Percentiles rank a stretch among this genome's conserved stretches.
Conservation (phyloP, 2,888 invertebrate species). For the Drosophila melanosoma region DNA sequence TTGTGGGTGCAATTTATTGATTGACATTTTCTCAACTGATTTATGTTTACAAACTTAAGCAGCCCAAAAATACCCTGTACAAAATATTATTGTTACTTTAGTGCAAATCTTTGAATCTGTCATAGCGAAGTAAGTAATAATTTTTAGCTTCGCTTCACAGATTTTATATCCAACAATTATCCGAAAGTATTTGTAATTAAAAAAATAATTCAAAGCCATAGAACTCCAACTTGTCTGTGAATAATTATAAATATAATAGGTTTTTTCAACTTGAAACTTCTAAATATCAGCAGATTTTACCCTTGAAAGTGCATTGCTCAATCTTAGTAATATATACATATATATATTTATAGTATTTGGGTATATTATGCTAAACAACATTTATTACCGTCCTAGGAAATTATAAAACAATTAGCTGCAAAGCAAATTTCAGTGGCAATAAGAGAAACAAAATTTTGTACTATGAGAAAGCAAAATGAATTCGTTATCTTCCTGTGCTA, state of each 20-base stretch:
- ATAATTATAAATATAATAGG: not conserved
- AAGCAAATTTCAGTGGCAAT: not conserved
- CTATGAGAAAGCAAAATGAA: not conserved
- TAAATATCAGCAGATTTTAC: not conserved
- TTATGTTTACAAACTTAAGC: not conserved
- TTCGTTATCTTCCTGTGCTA: not conserved
- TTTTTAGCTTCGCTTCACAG: not conserved
- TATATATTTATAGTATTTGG: too few species aligned
- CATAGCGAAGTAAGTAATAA: not conserved
- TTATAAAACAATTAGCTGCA: too few species aligned
- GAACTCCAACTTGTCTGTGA: not conserved
- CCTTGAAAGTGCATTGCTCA: not conserved
- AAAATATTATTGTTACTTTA: not conserved
- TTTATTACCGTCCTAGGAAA: not conserved
- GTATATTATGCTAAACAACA: not conserved
- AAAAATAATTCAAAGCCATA: not conserved
- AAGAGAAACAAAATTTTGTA: not conserved
- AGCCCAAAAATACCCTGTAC: not conserved
- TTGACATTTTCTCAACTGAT: conserved; percentile 12
- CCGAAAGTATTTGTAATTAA: not conserved
- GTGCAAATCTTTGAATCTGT: not conserved
- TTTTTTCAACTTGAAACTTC: not conserved
- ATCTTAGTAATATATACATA: too few species aligned
- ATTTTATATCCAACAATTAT: not conserved
- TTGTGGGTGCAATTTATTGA: conserved; percentile 40